Base-by-base conservation (phyloP, 1,140 invertebrate species). In the Bradysia coprophila region DNA sequence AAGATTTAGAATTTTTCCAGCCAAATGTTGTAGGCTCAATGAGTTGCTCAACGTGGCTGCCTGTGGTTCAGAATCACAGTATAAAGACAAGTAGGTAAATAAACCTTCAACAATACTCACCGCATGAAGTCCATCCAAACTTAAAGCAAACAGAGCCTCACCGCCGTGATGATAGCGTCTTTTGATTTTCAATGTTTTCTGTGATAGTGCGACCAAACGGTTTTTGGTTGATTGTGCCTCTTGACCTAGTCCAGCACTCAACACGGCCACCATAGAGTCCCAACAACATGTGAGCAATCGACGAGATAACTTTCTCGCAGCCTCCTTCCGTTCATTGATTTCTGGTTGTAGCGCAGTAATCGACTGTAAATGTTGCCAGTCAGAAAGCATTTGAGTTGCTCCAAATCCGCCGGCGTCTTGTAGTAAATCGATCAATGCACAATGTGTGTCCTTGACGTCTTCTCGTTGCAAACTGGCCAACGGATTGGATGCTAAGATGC, bases 111-210 rank as follows among this genome's bases (percentile, higher is more conserved):
- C 16, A 8, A 41, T 31, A 38, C 48, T 50, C 60, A 87, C 84
- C 74, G 76, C 87, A 55, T 94, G 89, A 38, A 94, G 60, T 31
- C 88, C 86, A 57, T 91, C 85, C n/a, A 93, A 63, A 53, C 81
- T 80, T 46, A 75, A 68, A 47, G 85, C 81, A n/a, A 90, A 83
- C 2, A 86, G 74, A 36, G 66, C 81, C 64, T 75, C 75, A 32
- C 66, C 68, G 13, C 69, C 60, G 55, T 71, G 65, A 50, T 77
- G 64, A 57, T 69, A 69, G 47, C 70, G 50, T 54, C 68, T 63
- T 66, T 69, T 55, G 39, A 56, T 49, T 31, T 62, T 42, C 19
- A 70, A 60, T 2, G 68, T 69, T 42, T 68, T 67, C 47, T 69
- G 70, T 3, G 66, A 63, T 36, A 71, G 62, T 2, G 64, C 62